Base-by-base conservation (phyloP, 1,140 invertebrate genomes). In the Penaeus chinensis region DNA sequence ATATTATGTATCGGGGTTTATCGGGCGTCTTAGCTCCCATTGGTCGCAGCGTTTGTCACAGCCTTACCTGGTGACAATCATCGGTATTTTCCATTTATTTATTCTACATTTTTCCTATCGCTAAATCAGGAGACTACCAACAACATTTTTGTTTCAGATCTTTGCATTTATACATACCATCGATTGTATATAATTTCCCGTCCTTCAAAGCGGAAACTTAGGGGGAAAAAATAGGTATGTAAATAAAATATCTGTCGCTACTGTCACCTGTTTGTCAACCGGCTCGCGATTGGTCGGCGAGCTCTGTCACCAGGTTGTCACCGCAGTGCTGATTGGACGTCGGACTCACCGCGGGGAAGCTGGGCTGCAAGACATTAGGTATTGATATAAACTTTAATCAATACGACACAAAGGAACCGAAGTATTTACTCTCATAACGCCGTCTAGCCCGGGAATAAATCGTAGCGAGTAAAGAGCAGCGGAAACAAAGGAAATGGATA, bases 241-340 rank as follows among this genome's bases (percentile, higher is more conserved):
- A 87, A 76, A 82, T 87, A 82, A 60, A 76, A 65, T 47, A 47
- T 79, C 76, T 10, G 78, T n/a, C 63, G 77, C 77, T 79, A 54
- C 54, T 87, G 86, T 87, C 86, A 87, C 86, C 86, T 87, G 80
- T 63, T 82, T 87, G 86, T 87, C 86, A 82, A 80, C 86, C 69
- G 86, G 11, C 32, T 37, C 27, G 80, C 60, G 80, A 87, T 87
- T 87, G 86, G 85, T 76, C 60, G 69, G 66, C 27, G 80, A n/a
- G 27, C 69, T 19, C 54, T 87, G 86, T 87, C 86, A 87, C 86
- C 86, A 87, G 86, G 80, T 61, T 87, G 86, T 83, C 86, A 87
- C 37, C 86, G 32, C 78, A 16, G 27, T 65, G 69, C 80, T 83
- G 86, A 87, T 87, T 87, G 86, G 86, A 69, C 82, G 80, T 11